Percentiles rank a stretch among this genome's conserved stretches.
Conservation (phyloP, 2,888 invertebrate genomes). For the Oscheius sp. region DNA sequence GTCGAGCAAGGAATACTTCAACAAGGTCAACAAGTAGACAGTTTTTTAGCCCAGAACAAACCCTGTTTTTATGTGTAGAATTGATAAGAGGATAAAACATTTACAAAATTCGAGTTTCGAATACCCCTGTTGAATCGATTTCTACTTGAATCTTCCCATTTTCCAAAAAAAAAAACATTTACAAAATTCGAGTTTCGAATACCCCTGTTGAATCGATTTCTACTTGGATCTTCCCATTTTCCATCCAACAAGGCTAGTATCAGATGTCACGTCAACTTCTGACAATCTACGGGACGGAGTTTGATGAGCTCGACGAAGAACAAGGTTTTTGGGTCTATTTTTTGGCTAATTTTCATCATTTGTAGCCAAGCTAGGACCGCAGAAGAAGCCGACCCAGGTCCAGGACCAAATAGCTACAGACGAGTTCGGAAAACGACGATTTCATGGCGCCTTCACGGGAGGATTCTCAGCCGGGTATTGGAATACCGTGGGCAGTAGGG, state of each 20-base stretch:
- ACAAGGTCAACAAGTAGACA: constrained; percentile 76
- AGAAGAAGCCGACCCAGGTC: constrained; percentile 83
- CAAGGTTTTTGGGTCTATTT: constrained; percentile 44
- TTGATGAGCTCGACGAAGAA: constrained; percentile 69
- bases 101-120: neutral
- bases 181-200: neutral
- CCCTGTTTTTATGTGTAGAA: neutral
- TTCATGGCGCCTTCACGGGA: constrained; percentile 99
- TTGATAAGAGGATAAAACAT: neutral
- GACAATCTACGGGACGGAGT: constrained; percentile 67
- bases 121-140: neutral
- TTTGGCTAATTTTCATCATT: constrained; percentile 12
- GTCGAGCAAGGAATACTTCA: constrained; percentile 88
- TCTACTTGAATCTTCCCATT: too few species aligned
- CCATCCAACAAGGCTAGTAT: neutral
- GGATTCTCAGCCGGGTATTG: constrained; percentile 97
- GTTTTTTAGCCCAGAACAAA: neutral
- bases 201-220: neutral
- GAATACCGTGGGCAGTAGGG: constrained; percentile 93
- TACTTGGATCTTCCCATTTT: too few species aligned
- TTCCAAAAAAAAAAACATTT: neutral
- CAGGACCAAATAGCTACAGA: constrained; percentile 90
- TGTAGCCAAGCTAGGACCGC: constrained; percentile 48
- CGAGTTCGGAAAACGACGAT: constrained; percentile 87
- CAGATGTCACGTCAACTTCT: constrained; percentile 42